These are phyloP conservation scores for Ceratina calcarata DNA, from an alignment of 1,140 invertebrate species.

Conservation along the genomic window DNA sequence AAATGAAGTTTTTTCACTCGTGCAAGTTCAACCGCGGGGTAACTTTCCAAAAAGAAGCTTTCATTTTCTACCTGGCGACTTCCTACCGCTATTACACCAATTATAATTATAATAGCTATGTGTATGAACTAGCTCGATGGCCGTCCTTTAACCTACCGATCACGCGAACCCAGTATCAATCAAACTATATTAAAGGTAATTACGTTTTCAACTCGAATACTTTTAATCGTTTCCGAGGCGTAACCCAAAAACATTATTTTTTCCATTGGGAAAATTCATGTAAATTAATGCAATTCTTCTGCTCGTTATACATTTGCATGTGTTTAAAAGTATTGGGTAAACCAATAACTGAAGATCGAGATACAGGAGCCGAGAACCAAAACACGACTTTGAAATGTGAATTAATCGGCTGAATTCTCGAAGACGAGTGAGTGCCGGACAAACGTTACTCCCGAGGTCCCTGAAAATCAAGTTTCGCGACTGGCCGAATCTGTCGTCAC, in stretches of 20 bases:
- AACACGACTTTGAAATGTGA: no score
- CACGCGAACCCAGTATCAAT: conserved; percentile 66
- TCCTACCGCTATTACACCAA: background rate
- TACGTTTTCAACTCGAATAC: conserved; percentile 63
- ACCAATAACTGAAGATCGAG: no score
- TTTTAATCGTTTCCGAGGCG: conserved; percentile 37
- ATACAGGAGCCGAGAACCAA: no score
- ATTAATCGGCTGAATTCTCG: no score
- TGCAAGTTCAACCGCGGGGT: no score
- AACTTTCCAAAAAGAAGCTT: background rate
- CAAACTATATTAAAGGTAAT: conserved; percentile 47
- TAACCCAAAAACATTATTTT: background rate
- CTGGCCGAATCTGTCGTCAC: no score
- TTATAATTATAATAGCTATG: conserved; percentile 46
- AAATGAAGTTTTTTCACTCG: background rate
- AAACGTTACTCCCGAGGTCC: no score
- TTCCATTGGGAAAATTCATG: background rate
- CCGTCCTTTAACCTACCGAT: conserved; percentile 47
- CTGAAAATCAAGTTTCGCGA: no score
- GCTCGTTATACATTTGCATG: no score
- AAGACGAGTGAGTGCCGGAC: no score
- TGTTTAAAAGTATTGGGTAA: no score
- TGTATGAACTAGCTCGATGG: conserved; percentile 14
- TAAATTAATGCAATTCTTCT: no score
- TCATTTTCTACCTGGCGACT: background rate